Conservation (phyloP, 2,888 invertebrate species). For the Congeria kusceri region DNA sequence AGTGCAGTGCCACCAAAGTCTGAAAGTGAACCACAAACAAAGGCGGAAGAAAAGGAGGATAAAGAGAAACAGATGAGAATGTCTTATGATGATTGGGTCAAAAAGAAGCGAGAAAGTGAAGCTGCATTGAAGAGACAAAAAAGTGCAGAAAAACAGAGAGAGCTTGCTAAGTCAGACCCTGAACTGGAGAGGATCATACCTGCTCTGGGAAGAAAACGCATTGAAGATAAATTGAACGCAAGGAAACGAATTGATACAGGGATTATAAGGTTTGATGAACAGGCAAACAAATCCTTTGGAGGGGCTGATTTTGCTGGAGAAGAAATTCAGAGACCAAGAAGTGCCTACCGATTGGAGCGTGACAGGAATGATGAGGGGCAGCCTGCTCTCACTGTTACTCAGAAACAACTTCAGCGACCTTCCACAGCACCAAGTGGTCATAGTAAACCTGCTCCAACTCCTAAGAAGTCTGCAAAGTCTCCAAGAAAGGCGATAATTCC, state of each 20-base stretch:
- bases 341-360: slow-evolving; percentile 66
- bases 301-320: slow-evolving; percentile 63
- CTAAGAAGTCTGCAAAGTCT: slow-evolving; percentile 70
- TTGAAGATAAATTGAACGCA: slow-evolving; percentile 71
- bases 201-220: slow-evolving; percentile 72
- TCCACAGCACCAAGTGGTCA: slow-evolving; percentile 67
- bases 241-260: slow-evolving; percentile 74
- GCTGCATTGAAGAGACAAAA: slow-evolving; percentile 62
- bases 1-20: slow-evolving; percentile 61
- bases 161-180: slow-evolving; percentile 77
- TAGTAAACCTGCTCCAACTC: slow-evolving; percentile 59
- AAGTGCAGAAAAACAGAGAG: slow-evolving; percentile 67
- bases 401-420: slow-evolving; percentile 64
- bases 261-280: slow-evolving; percentile 66
- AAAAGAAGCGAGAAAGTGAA: slow-evolving; percentile 74
- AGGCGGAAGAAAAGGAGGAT: slow-evolving; percentile 37
- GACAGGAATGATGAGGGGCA: slow-evolving; percentile 46
- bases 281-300: slow-evolving; percentile 73
- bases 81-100: slow-evolving; percentile 80
- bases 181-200: slow-evolving; percentile 76
- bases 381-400: slow-evolving; percentile 40
- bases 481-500: slow-evolving; percentile 71
- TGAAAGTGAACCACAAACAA: slow-evolving; percentile 37
- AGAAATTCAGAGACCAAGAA: slow-evolving; percentile 54
- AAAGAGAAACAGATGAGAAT: slow-evolving; percentile 68